A percentile compares a stretch with the other conserved stretches of the same genome.
These are phyloP conservation scores for Acrobeloides nanus DNA, from an alignment of 2,888 invertebrate species.

Conservation along the genomic window DNA sequence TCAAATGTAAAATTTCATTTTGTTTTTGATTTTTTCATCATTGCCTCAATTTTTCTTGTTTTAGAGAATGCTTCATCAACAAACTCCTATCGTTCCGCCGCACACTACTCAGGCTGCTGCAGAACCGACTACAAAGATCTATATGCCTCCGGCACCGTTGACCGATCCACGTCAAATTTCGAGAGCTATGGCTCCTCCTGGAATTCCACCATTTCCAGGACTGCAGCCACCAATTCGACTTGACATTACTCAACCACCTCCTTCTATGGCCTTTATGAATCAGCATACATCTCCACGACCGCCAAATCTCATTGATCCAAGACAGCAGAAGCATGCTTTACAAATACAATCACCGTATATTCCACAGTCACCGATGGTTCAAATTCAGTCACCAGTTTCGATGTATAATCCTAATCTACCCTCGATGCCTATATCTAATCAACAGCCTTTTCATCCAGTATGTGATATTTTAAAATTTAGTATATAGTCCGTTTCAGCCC, in stretches of 20 bases:
- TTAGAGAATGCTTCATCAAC: not conserved
- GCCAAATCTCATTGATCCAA: slow-evolving; percentile 5
- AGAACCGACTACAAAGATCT: not conserved
- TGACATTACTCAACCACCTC: not conserved
- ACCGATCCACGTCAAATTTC: slow-evolving; percentile 8
- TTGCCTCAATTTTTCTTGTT: slow-evolving; percentile 5
- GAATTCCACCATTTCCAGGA: not conserved
- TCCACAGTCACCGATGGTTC: too few relatives aligned
- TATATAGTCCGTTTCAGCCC: too few relatives aligned
- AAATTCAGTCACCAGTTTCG: too few relatives aligned
- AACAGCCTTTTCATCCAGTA: too few relatives aligned
- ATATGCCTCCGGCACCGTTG: not conserved
- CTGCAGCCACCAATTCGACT: not conserved
- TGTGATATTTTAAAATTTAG: too few relatives aligned
- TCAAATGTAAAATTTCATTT: not conserved
- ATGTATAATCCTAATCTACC: too few relatives aligned
- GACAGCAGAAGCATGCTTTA: too few relatives aligned
- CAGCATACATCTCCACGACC: slow-evolving; percentile 5
- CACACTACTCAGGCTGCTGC: not conserved
- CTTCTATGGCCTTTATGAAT: slow-evolving; percentile 5
- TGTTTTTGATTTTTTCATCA: slow-evolving; percentile 4
- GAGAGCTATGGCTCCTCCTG: slow-evolving; percentile 3
- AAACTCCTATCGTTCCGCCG: not conserved
- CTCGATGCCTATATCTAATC: too few relatives aligned
- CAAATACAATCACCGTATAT: too few relatives aligned